Evolutionary conservation across 2,888 invertebrate species (phyloP).

Genomic region (Junonia oenone): DNA sequence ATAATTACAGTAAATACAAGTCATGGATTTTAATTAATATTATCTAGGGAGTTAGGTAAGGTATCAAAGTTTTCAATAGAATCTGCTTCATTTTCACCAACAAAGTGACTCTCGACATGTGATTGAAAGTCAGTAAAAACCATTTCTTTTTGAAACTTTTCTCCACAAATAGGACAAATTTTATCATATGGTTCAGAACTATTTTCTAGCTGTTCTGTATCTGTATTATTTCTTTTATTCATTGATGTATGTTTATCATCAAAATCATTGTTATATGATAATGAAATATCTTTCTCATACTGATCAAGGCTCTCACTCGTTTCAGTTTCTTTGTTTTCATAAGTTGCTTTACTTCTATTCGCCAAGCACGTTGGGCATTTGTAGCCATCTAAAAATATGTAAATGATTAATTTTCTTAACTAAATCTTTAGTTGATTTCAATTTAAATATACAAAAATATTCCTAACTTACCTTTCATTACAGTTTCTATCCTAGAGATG

Average conservation of each 20-base stretch:
- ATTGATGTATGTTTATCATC: slow-evolving; percentile 54
- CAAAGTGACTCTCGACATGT: slow-evolving; percentile 89
- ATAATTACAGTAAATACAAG: not conserved
- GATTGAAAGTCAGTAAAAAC: slow-evolving; percentile 83
- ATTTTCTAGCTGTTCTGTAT: slow-evolving; percentile 36
- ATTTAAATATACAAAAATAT: not conserved
- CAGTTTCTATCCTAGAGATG: slow-evolving; percentile 55
- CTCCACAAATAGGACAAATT: slow-evolving; percentile 88
- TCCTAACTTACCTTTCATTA: slow-evolving; percentile 48
- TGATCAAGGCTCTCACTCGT: slow-evolving; percentile 68
- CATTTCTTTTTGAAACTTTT: slow-evolving; percentile 77
- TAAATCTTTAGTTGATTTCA: not conserved
- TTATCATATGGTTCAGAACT: slow-evolving; percentile 57
- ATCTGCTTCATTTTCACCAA: slow-evolving; percentile 76
- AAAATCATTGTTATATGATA: slow-evolving; percentile 55
- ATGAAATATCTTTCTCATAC: slow-evolving; percentile 70
- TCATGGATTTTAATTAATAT: slow-evolving; percentile 17
- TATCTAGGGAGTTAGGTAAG: slow-evolving; percentile 62
- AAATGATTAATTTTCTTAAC: not conserved
- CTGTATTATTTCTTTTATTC: slow-evolving; percentile 48
- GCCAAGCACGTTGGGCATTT: slow-evolving; percentile 60
- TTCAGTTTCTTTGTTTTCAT: slow-evolving; percentile 71
- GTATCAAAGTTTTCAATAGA: slow-evolving; percentile 78
- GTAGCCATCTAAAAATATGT: slow-evolving; percentile 58
- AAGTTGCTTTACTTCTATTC: slow-evolving; percentile 50